Evolutionary conservation across 2,888 invertebrate species (phyloP).

Genomic region (Brenthis daphne): DNA sequence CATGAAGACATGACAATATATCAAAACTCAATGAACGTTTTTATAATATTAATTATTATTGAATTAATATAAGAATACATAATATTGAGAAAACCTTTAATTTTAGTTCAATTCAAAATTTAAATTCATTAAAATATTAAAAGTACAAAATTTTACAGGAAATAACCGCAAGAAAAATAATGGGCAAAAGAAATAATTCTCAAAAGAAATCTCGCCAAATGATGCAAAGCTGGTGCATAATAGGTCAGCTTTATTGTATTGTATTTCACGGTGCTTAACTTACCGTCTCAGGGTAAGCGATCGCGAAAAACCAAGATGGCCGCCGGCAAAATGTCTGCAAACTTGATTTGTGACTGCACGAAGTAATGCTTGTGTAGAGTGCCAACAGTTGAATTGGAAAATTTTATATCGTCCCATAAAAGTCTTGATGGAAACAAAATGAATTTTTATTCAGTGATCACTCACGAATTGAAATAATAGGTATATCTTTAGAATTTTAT

Average conservation of each 20-base stretch:
- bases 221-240: conserved; percentile 28
- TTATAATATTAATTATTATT: too few relatives aligned
- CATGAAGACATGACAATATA: too few relatives aligned
- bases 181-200: conserved; percentile 17
- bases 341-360: conserved; percentile 66
- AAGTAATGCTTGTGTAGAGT: conserved; percentile 51
- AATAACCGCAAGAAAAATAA: conserved; percentile 8
- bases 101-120: too few relatives aligned
- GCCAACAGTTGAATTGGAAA: conserved; percentile 60
- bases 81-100: too few relatives aligned
- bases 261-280: conserved; percentile 44
- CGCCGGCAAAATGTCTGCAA: conserved; percentile 50
- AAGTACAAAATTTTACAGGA: conserved; percentile 1
- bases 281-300: conserved; percentile 54
- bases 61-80: too few relatives aligned
- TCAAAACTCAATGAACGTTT: too few relatives aligned
- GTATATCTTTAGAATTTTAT: conserved; percentile 13
- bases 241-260: conserved; percentile 36
- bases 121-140: too few relatives aligned
- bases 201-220: conserved; percentile 28
- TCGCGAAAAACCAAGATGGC: conserved; percentile 60
- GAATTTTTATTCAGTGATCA: conserved; percentile 36
- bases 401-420: conserved; percentile 59
- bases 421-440: conserved; percentile 54
- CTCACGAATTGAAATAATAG: conserved; percentile 3